Evolutionary conservation across 2,888 invertebrate genomes (phyloP).

Genomic region (Archaeoteleia sp.): DNA sequence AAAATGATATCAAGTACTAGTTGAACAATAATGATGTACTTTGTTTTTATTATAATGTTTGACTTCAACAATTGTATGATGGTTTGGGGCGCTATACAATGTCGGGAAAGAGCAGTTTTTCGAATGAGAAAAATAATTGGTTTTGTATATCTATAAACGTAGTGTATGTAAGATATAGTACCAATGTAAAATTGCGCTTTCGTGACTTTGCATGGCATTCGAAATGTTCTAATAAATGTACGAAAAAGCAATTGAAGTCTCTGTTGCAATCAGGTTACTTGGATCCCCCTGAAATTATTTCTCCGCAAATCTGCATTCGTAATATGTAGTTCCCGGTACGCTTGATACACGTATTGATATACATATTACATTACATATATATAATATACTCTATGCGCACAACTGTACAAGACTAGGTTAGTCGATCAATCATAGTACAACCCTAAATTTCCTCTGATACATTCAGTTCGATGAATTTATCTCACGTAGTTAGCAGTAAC

Average conservation of each 20-base stretch:
- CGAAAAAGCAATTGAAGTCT: too few relatives aligned
- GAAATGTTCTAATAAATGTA: not conserved
- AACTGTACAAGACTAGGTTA: slow-evolving; percentile 74
- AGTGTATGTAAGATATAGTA: too few relatives aligned
- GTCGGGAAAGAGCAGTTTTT: too few relatives aligned
- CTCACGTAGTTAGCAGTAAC: slow-evolving; percentile 1
- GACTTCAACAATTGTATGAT: too few relatives aligned
- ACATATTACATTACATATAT: slow-evolving; percentile 50
- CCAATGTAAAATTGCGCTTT: not conserved
- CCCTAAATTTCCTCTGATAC: slow-evolving; percentile 26
- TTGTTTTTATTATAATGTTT: too few relatives aligned
- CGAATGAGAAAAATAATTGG: too few relatives aligned
- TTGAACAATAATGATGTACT: too few relatives aligned
- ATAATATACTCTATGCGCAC: slow-evolving; percentile 63
- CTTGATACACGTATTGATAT: slow-evolving; percentile 25
- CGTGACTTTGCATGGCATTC: too few relatives aligned
- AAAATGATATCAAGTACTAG: too few relatives aligned
- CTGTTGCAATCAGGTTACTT: not conserved
- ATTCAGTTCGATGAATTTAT: slow-evolving; percentile 25
- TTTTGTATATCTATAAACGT: too few relatives aligned
- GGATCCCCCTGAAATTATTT: slow-evolving; percentile 9
- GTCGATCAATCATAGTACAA: slow-evolving; percentile 67
- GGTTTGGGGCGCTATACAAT: too few relatives aligned
- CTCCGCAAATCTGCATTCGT: slow-evolving; percentile 19
- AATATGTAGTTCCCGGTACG: slow-evolving; percentile 14